Evolutionary conservation across 1,140 invertebrate species (phyloP).

Genomic region (Sogatella furcifera): DNA sequence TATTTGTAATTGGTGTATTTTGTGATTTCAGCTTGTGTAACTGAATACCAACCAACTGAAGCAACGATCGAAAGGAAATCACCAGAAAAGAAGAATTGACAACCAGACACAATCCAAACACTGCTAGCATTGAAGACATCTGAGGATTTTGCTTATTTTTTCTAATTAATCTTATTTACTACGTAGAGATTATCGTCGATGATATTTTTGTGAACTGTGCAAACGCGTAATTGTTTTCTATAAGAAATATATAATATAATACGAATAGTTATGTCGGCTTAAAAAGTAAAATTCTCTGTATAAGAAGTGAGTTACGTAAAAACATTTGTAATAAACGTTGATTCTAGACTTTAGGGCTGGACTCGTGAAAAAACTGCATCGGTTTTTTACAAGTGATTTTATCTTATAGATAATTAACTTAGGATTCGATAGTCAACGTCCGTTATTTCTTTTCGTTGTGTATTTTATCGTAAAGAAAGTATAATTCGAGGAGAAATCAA

Average conservation of each 20-base stretch:
- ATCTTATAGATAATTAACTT: no score
- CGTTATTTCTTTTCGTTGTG: no score
- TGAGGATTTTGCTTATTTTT: constrained; percentile 52
- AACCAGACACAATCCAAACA: constrained; percentile 57
- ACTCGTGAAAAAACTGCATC: no score
- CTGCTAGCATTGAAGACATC: constrained; percentile 86
- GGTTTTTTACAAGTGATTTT: no score
- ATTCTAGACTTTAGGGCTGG: no score
- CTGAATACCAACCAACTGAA: constrained; percentile 38
- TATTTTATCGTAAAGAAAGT: no score
- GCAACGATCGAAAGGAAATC: constrained; percentile 28
- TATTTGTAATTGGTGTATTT: constrained; percentile 11
- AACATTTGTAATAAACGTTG: no score
- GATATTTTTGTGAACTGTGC: background rate
- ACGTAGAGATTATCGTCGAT: background rate
- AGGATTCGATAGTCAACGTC: no score
- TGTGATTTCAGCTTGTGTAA: constrained; percentile 65
- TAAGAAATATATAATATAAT: background rate
- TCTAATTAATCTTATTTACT: constrained; percentile 6
- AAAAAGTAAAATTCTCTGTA: no score
- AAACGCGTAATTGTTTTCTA: constrained; percentile 1
- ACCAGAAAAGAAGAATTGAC: constrained; percentile 37
- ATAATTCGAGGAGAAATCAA: no score
- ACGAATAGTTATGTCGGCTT: no score
- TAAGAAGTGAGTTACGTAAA: no score